A percentile compares a stretch with the other conserved stretches of the same genome.
phyloP scores from a whole-genome alignment of 2,113 vertebrate species.

The Pithys albifrons region DNA sequence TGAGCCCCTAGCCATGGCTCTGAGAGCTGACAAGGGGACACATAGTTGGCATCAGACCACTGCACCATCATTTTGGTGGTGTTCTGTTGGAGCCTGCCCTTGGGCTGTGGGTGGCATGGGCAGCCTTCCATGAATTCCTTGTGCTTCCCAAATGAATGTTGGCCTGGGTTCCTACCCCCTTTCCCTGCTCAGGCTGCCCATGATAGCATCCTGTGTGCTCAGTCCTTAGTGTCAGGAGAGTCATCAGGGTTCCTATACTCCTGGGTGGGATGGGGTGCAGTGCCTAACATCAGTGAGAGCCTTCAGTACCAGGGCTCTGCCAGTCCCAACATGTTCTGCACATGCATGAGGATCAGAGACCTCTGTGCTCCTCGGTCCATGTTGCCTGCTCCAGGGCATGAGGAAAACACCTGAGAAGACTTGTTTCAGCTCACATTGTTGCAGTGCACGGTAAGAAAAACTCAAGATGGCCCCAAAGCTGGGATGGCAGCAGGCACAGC shows the following conservation, averaged over 20 bases:
- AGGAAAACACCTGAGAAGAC: not conserved
- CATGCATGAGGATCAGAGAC: not conserved
- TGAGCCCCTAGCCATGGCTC: not conserved
- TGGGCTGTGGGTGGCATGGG: not conserved
- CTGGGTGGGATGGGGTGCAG: not conserved
- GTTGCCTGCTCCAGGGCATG: not conserved
- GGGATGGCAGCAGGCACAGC: not conserved
- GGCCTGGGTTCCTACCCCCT: not conserved
- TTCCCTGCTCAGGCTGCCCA: not conserved
- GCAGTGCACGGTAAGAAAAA: not conserved
- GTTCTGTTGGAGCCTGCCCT: not conserved
- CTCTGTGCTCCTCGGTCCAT: not conserved
- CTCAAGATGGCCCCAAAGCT: rapidly evolving
- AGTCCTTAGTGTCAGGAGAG: not conserved
- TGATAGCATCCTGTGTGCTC: not conserved
- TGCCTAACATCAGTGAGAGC: not conserved
- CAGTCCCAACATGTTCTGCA: not conserved
- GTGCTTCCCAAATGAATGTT: not conserved
- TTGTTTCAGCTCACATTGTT: not conserved
- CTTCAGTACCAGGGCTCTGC: not conserved
- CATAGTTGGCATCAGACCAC: not conserved
- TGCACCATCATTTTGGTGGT: not conserved
- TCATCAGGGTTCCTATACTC: not conserved
- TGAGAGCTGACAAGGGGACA: too few species aligned
- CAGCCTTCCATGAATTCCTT: not conserved